phyloP scores from a whole-genome alignment of 2,888 invertebrate species.

The Ferrisia virgata region DNA sequence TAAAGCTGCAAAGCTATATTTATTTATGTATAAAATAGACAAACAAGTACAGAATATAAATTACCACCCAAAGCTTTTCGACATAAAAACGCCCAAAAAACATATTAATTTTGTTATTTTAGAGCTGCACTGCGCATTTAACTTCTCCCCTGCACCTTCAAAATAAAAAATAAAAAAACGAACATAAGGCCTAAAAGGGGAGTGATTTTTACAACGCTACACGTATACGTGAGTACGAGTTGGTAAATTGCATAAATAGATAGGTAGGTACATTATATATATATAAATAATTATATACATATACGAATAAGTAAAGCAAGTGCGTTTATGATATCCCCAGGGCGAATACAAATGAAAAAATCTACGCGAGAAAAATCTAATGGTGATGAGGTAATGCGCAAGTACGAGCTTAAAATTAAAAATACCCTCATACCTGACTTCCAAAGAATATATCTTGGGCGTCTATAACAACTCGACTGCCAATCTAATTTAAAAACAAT shows the following conservation, averaged over 20 bases:
- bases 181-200: no score
- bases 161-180: background rate
- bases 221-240: background rate
- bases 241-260: background rate
- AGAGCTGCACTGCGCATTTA: conserved; percentile 11
- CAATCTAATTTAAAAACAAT: conserved; percentile 40
- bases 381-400: conserved; percentile 28
- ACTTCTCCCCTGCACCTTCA: background rate
- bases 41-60: background rate
- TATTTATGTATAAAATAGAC: background rate
- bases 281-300: background rate
- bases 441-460: conserved; percentile 38
- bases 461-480: conserved; percentile 34
- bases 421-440: conserved; percentile 36
- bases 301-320: background rate
- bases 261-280: background rate
- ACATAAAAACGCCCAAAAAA: background rate
- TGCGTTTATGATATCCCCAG: background rate
- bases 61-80: background rate
- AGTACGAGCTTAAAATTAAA: conserved; percentile 8
- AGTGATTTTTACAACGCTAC: no score
- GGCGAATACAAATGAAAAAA: conserved; percentile 16
- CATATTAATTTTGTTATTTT: background rate
- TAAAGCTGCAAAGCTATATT: no score
- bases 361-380: background rate